Percentiles rank a stretch among this genome's conserved stretches.
phyloP scores from a whole-genome alignment of 2,888 invertebrate genomes.

The Craniophora ligustri region DNA sequence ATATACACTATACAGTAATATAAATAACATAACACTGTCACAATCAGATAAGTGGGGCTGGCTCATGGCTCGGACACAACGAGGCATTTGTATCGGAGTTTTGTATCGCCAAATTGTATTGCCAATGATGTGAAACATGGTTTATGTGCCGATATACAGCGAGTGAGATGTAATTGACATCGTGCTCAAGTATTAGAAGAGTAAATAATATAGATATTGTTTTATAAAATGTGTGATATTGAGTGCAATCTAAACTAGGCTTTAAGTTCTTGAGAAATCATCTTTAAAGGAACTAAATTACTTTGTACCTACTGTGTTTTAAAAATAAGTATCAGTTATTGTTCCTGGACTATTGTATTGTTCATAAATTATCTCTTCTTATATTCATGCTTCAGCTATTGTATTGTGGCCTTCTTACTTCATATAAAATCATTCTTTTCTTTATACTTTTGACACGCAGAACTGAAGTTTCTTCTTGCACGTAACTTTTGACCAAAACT shows the following conservation, averaged over 20 bases:
- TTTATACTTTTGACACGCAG: too few relatives aligned
- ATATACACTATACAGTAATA: slow-evolving; percentile 46
- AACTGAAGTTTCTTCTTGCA: neutral
- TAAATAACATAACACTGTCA: slow-evolving; percentile 75
- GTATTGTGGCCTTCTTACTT: too few relatives aligned
- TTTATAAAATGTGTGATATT: too few relatives aligned
- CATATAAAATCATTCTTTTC: too few relatives aligned
- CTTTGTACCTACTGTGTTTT: too few relatives aligned
- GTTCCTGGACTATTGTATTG: too few relatives aligned
- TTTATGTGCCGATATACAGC: slow-evolving; percentile 31
- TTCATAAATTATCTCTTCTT: too few relatives aligned
- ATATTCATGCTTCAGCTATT: too few relatives aligned
- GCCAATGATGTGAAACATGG: slow-evolving; percentile 45
- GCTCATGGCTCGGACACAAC: slow-evolving; percentile 37
- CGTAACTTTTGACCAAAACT: neutral
- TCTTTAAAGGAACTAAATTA: too few relatives aligned
- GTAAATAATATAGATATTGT: neutral
- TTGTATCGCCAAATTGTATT: slow-evolving; percentile 44
- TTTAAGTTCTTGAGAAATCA: too few relatives aligned
- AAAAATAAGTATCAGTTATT: too few relatives aligned
- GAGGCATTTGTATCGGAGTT: slow-evolving; percentile 32
- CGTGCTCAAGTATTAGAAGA: neutral
- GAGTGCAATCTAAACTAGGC: too few relatives aligned
- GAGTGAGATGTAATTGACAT: slow-evolving; percentile 43
- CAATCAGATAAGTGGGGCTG: slow-evolving; percentile 76